phyloP scores from a whole-genome alignment of 1,140 invertebrate species.

The Brachionus rotundiformis region DNA sequence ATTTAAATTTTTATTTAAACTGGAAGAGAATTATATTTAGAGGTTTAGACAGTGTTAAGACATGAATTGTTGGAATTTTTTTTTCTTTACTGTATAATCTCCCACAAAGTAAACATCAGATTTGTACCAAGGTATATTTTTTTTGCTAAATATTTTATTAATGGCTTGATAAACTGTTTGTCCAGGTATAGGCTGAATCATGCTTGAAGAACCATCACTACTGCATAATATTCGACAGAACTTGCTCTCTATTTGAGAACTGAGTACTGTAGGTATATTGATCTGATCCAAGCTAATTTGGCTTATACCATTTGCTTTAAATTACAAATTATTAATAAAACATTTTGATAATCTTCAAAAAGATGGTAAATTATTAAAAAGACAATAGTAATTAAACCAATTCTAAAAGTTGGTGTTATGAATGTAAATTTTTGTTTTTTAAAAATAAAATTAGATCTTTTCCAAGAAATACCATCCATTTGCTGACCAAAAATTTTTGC shows the following conservation, averaged over 20 bases:
- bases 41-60: no score
- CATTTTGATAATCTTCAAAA: no score
- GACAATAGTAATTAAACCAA: no score
- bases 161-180: conserved; percentile 45
- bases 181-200: conserved; percentile 18
- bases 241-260: conserved; percentile 3
- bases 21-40: no score
- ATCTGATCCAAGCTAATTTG: not conserved
- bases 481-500: no score
- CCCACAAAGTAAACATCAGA: conserved; percentile 49
- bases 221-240: conserved; percentile 34
- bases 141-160: conserved; percentile 27
- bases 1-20: no score
- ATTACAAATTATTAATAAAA: not conserved
- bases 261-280: not conserved
- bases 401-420: no score
- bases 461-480: no score
- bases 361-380: no score
- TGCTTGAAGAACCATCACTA: conserved; percentile 39
- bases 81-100: conserved; percentile 35
- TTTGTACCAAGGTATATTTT: conserved; percentile 47
- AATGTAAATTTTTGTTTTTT: no score
- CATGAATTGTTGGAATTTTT: no score
- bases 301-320: not conserved
- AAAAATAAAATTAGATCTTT: no score